phyloP scores from a whole-genome alignment of 2,797 vertebrate genomes.

The Aplochiton taeniatus region DNA sequence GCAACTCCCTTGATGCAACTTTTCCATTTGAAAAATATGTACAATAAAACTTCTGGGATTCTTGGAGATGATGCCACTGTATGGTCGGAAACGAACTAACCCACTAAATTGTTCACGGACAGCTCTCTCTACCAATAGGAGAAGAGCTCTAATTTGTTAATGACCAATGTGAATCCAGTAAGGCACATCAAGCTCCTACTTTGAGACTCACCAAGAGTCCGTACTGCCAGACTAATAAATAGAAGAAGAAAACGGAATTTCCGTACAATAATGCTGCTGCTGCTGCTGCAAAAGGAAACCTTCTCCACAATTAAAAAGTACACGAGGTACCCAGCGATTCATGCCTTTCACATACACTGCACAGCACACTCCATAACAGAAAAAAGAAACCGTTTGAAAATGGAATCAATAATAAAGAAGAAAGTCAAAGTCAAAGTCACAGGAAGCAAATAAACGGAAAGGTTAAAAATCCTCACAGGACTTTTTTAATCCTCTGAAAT shows the following conservation, averaged over 20 bases:
- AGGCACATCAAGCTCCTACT: constrained; percentile 80
- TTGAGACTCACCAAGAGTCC: constrained; percentile 61
- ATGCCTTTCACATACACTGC: constrained; percentile 79
- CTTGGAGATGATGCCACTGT: constrained; percentile 4
- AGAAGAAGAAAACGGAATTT: constrained; percentile 64
- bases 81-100: constrained; percentile 16
- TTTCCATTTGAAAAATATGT: constrained; percentile 5
- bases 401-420: constrained; percentile 68
- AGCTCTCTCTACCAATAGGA: constrained; percentile 48
- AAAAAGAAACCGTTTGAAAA: constrained; percentile 58
- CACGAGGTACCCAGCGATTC: constrained; percentile 74
- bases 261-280: constrained; percentile 68
- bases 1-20: neutral
- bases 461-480: constrained; percentile 35
- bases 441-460: constrained; percentile 55
- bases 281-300: constrained; percentile 49
- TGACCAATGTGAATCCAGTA: constrained; percentile 71
- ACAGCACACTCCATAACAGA: constrained; percentile 71
- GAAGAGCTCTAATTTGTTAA: constrained; percentile 38
- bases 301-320: constrained; percentile 65
- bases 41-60: constrained; percentile 18
- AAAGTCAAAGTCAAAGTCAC: constrained; percentile 67
- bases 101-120: constrained; percentile 39
- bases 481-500: constrained; percentile 35
- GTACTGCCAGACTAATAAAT: constrained; percentile 58